Conservation (phyloP, 53 echinoderm and acorn worm species). For the Actinopyga echinites region DNA sequence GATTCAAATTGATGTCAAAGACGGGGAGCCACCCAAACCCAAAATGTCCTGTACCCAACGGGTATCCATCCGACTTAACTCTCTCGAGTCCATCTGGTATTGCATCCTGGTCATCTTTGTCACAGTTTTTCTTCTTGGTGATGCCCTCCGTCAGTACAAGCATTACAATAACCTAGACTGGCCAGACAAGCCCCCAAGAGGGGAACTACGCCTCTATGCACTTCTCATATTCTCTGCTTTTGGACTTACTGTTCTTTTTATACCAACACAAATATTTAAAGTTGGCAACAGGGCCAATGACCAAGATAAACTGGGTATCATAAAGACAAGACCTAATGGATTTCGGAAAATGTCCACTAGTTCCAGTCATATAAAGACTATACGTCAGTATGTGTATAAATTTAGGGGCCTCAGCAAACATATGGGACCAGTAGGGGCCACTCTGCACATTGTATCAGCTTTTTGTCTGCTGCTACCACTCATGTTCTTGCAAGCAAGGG, state of each 20-base stretch:
- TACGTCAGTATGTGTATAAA: constrained; percentile 59
- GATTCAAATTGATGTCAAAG: background rate
- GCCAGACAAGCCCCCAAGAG: constrained; percentile 64
- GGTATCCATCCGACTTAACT: constrained; percentile 79
- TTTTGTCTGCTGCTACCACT: constrained; percentile 93
- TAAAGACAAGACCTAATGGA: constrained; percentile 48
- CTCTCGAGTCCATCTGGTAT: constrained; percentile 91
- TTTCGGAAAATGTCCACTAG: constrained; percentile 31
- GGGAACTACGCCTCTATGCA: constrained; percentile 68
- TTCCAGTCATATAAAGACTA: constrained; percentile 43
- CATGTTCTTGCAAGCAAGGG: constrained; percentile 92
- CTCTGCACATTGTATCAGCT: constrained; percentile 89
- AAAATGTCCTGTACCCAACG: constrained; percentile 61
- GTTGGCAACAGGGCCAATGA: constrained; percentile 95
- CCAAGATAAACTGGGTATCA: constrained; percentile 81
- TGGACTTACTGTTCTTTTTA: constrained; percentile 79
- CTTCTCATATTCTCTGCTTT: constrained; percentile 74
- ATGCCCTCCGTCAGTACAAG: constrained; percentile 73
- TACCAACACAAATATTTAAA: constrained; percentile 96
- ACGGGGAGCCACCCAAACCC: constrained; percentile 4
- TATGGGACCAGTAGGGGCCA: constrained; percentile 90
- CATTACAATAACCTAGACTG: constrained; percentile 79
- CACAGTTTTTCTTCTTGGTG: constrained; percentile 73
- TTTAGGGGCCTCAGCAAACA: constrained; percentile 71
- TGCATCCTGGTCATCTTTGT: constrained; percentile 70